Evolutionary conservation across 1,140 invertebrate genomes (phyloP), one percentile per base, ranked within the genome.

Genomic region (Lepidurus apus): DNA sequence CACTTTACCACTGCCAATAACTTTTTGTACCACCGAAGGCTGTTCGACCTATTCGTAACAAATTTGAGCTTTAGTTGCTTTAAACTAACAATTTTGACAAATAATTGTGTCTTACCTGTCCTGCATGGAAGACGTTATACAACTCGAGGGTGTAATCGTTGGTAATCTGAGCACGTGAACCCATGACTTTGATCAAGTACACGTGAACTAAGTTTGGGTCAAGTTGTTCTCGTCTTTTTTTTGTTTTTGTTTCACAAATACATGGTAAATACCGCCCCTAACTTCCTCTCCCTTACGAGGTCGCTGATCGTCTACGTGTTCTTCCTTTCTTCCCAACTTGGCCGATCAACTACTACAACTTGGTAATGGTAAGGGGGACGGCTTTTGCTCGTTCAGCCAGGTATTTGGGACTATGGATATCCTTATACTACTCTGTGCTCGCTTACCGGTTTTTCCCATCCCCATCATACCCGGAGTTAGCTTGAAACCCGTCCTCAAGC

Each of bases 101-200:
- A 21, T 78, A 43, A 21, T 44, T 79, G 75, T 9, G 74, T 86
- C 88, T 87, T 86, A 93, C 92, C 87, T 93, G 92, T 79, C 93
- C 93, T 42, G 94, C 94, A 84, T 97, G 93, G 83, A 92, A 95
- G 73, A 97, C 92, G 85, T 93, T 95, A 79, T 91, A 90, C 77
- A 96, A 87, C 85, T 97, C 95, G 82, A 97, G 86, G 42, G 93
- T 89, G 84, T 94, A 95, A 83, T 96, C 93, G 81, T 89, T 91
- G 34, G 91, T 89, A 74, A 85, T 81, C 45, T 77, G 79, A 13
- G 77, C 43, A 75, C 78, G 73, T 34, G 78, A 79, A 42, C 74
- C 75, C 75, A 45, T 77, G 43, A 24, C 13, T 43, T 3, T 24
- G 8, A 43, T 43, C 24, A 45, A 77, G 24, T 13, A 45, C 75